Percentiles rank a stretch among this genome's conserved stretches.
Conservation (phyloP, 2,113 vertebrate species). For the Riparia riparia region DNA sequence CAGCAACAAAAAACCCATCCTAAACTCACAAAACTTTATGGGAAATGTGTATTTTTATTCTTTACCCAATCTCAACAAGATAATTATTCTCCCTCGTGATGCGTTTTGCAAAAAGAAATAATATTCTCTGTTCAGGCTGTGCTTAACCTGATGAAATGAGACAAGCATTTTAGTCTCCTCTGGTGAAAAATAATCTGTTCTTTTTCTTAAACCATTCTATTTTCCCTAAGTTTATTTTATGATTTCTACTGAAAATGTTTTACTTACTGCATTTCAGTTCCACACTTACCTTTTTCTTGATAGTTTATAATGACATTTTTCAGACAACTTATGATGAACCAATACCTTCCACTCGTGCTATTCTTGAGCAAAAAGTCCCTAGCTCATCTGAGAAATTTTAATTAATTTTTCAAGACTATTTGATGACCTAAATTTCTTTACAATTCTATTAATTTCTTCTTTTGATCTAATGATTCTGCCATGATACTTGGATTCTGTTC, state of each 20-base stretch:
- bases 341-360: fast-evolving
- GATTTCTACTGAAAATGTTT: neutral
- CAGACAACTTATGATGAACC: neutral
- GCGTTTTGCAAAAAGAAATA: neutral
- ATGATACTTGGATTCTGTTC: neutral
- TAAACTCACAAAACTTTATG: neutral
- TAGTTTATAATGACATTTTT: neutral
- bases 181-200: neutral
- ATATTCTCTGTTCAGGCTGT: neutral
- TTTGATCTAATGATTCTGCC: neutral
- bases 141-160: neutral
- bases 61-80: neutral
- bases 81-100: neutral
- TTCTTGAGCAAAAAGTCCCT: neutral
- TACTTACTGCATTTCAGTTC: neutral
- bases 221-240: neutral
- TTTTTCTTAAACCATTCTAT: neutral
- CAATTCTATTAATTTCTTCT: neutral
- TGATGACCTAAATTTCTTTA: neutral
- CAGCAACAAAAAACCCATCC: neutral
- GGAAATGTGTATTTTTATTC: neutral
- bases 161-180: neutral
- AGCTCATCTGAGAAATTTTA: neutral
- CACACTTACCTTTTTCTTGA: neutral
- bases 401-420: neutral